Conservation (phyloP, 2,113 vertebrate genomes). For the Tupaia tana region DNA sequence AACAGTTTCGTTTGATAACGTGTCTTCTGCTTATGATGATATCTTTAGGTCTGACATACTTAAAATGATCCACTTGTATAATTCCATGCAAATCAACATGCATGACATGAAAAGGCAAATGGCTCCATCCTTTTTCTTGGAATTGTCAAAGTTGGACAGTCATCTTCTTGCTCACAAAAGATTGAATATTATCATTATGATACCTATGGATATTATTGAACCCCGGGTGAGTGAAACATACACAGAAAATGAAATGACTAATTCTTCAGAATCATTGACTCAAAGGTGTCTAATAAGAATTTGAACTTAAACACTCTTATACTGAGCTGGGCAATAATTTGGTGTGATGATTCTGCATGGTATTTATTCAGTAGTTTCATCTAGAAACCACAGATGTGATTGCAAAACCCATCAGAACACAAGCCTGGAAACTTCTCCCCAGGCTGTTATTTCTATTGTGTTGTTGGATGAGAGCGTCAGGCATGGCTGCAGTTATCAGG, state of each 20-base stretch:
- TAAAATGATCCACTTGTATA: neutral
- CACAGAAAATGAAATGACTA: neutral
- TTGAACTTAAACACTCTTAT: neutral
- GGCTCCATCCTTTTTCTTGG: neutral
- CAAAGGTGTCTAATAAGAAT: neutral
- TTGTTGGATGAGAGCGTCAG: conserved; percentile 45
- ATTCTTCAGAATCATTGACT: neutral
- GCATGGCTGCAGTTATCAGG: conserved; percentile 41
- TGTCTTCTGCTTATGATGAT: neutral
- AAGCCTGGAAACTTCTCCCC: conserved; percentile 39
- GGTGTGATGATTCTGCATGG: neutral
- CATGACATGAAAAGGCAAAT: neutral
- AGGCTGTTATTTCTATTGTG: neutral
- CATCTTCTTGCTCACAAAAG: neutral
- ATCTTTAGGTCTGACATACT: neutral
- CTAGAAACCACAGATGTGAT: neutral
- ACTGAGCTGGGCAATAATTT: neutral
- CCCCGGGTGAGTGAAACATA: neutral
- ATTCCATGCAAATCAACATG: neutral
- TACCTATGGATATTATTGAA: neutral
- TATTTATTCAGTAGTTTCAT: neutral
- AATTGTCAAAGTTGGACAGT: neutral
- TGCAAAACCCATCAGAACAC: neutral
- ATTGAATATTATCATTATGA: too few relatives aligned
- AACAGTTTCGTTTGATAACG: neutral